Percentiles rank a stretch among this genome's conserved stretches.
phyloP scores from a whole-genome alignment of 1,140 invertebrate species.

The Spodoptera litura region DNA sequence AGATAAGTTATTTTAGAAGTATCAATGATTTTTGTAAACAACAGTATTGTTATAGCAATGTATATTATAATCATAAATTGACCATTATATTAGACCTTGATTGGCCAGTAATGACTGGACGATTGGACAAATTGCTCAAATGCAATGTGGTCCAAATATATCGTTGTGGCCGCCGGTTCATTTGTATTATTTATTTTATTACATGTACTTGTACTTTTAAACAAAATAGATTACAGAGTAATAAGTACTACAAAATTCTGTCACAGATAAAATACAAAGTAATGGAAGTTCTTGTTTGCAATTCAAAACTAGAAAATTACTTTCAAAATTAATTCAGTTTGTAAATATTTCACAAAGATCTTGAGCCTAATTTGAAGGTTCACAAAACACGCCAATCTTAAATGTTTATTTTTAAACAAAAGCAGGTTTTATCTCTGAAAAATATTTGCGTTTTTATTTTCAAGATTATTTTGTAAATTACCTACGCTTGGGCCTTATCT shows the following conservation, averaged over 20 bases:
- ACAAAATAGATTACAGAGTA: neutral
- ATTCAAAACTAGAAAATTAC: conserved; percentile 33
- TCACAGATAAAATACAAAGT: conserved; percentile 16
- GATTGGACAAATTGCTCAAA: conserved; percentile 12
- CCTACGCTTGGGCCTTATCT: conserved; percentile 25
- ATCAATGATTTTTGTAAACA: neutral
- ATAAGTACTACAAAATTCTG: neutral
- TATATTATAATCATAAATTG: neutral
- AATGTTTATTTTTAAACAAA: conserved; percentile 38
- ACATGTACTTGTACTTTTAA: too few relatives aligned
- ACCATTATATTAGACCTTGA: conserved; percentile 1
- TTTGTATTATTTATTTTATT: conserved; percentile 3
- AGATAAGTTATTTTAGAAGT: neutral
- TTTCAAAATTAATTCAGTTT: conserved; percentile 28
- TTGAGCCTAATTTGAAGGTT: conserved; percentile 22
- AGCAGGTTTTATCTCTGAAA: conserved; percentile 33
- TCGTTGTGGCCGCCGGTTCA: conserved; percentile 1
- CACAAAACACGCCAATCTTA: conserved; percentile 1
- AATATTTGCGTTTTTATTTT: conserved; percentile 34
- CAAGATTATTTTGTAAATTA: conserved; percentile 32
- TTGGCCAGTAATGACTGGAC: conserved; percentile 1
- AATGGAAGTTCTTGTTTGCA: conserved; percentile 33
- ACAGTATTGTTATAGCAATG: neutral
- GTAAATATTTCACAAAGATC: conserved; percentile 10
- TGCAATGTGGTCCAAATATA: conserved; percentile 14